Percentiles rank a stretch among this genome's conserved stretches.
Evolutionary conservation across 2,888 invertebrate genomes (phyloP).

Genomic region (Graphium colonna): DNA sequence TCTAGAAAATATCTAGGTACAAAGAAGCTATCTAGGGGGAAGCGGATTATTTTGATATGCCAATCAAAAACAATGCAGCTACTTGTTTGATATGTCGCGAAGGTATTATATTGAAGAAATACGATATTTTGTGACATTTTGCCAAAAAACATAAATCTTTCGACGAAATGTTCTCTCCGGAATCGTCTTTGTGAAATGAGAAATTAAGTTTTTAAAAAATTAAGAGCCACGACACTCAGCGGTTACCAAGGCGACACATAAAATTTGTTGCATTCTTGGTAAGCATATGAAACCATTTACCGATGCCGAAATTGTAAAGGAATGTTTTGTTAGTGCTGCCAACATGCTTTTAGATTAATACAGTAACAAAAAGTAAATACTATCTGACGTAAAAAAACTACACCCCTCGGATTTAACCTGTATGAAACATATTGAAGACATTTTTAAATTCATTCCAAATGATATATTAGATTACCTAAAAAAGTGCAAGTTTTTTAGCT

Average conservation of each 20-base stretch:
- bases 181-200: conserved; percentile 1
- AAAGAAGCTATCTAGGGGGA: too few relatives aligned
- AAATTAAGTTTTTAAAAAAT: neutral
- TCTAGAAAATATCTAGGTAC: too few relatives aligned
- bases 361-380: neutral
- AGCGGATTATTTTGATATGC: too few relatives aligned
- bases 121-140: neutral
- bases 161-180: neutral
- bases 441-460: conserved; percentile 9
- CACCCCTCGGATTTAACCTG: neutral
- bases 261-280: conserved; percentile 8
- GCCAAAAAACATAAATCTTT: neutral
- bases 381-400: conserved; percentile 2
- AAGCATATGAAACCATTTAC: neutral
- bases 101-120: conserved; percentile 1
- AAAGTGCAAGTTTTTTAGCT: conserved; percentile 27
- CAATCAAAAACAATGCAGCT: too few relatives aligned
- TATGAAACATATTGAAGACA: conserved; percentile 12
- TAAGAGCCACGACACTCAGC: neutral
- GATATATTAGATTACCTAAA: conserved; percentile 12
- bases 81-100: neutral
- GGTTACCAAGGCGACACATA: conserved; percentile 3
- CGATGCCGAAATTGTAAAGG: neutral
- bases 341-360: neutral
- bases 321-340: too few relatives aligned